phyloP scores from a whole-genome alignment of 2,797 vertebrate species.

The Iguana delicatissima region DNA sequence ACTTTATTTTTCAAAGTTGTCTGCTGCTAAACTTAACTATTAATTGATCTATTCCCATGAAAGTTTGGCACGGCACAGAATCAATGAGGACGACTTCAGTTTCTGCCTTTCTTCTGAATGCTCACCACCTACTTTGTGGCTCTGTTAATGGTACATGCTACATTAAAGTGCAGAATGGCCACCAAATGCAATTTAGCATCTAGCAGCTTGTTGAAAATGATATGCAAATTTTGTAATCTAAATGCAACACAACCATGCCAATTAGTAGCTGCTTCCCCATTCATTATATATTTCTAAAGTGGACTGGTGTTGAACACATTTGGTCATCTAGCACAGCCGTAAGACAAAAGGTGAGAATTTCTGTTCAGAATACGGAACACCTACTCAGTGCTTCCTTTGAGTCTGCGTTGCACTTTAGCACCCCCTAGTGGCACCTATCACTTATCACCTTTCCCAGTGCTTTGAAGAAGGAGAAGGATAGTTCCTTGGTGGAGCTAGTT shows the following conservation, averaged over 20 bases:
- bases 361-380: neutral
- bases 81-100: neutral
- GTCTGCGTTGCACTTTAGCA: neutral
- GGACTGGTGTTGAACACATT: neutral
- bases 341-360: neutral
- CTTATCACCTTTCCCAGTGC: neutral
- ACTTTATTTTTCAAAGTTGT: neutral
- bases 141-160: neutral
- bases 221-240: neutral
- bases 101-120: neutral
- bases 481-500: neutral
- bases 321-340: too few relatives aligned
- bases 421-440: conserved; percentile 44
- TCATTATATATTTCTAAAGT: neutral
- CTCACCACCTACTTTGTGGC: neutral
- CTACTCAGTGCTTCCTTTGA: neutral
- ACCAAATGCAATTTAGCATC: neutral
- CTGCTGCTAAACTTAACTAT: neutral
- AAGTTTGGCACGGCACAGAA: neutral
- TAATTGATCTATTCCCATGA: neutral
- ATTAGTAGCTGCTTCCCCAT: neutral
- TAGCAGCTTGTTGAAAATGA: neutral
- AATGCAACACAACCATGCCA: neutral
- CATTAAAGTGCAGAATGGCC: neutral
- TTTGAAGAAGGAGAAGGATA: neutral